Conservation (phyloP, 2,113 vertebrate genomes). For the Malurus melanocephalus region DNA sequence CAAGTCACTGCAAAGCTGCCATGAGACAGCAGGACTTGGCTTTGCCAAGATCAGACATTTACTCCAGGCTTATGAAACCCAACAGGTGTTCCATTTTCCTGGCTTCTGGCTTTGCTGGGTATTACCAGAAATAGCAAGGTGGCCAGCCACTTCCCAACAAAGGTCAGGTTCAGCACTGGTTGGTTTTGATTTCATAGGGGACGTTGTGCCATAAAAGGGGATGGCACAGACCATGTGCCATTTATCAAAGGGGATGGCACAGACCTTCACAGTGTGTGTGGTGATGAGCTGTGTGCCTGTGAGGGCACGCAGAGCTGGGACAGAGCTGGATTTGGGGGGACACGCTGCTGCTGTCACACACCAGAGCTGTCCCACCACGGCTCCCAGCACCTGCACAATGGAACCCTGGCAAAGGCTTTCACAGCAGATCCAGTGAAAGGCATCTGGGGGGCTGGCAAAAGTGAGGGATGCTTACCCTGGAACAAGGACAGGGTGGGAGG, state of each 20-base stretch:
- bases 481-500: background rate
- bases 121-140: background rate
- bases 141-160: background rate
- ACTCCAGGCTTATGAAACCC: background rate
- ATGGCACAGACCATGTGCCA: background rate
- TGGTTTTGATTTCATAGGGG: background rate
- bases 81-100: background rate
- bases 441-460: background rate
- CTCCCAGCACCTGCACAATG: background rate
- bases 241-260: background rate
- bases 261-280: fast-evolving
- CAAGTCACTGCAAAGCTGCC: background rate
- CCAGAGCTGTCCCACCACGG: background rate
- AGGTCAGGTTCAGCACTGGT: background rate
- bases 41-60: background rate
- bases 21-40: background rate
- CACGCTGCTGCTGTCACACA: background rate
- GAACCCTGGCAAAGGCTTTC: background rate
- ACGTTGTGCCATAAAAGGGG: fast-evolving
- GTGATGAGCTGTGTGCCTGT: background rate
- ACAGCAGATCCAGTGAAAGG: background rate
- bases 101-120: background rate
- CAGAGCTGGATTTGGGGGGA: background rate
- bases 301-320: fast-evolving
- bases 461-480: background rate